phyloP scores from a whole-genome alignment of 2,797 vertebrate genomes.

The Brotula barbata region DNA sequence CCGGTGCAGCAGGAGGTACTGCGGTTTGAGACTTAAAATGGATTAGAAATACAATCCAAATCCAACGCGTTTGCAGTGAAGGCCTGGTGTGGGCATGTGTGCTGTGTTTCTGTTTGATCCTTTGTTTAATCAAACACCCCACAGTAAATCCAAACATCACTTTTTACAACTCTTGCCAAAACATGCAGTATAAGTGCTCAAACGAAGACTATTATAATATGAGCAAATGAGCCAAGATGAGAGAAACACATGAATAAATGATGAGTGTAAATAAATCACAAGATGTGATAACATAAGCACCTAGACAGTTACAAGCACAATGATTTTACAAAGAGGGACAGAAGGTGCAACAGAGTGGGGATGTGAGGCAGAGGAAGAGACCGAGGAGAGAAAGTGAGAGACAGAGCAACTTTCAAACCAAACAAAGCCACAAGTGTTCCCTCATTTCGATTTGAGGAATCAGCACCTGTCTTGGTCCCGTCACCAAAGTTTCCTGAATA shows the following conservation, averaged over 20 bases:
- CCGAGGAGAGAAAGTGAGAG: too few relatives aligned
- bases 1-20: constrained; percentile 14
- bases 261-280: constrained; percentile 74
- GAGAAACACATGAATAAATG: constrained; percentile 67
- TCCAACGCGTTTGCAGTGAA: constrained; percentile 31
- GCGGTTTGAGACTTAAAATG: constrained; percentile 57
- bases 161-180: constrained; percentile 53
- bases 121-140: constrained; percentile 52
- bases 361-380: constrained; percentile 13
- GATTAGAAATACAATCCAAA: constrained; percentile 42
- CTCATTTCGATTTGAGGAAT: too few relatives aligned
- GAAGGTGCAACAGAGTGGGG: too few relatives aligned
- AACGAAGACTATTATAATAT: constrained; percentile 45
- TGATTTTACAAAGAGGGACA: constrained; percentile 29
- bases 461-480: too few relatives aligned
- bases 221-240: constrained; percentile 63
- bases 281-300: constrained; percentile 58
- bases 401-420: too few relatives aligned
- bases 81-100: constrained; percentile 20
- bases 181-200: constrained; percentile 57
- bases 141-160: constrained; percentile 39
- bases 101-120: constrained; percentile 58
- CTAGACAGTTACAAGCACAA: constrained; percentile 52
- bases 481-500: too few relatives aligned
- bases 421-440: too few relatives aligned